These are phyloP conservation scores for Ramazzottius varieornatus DNA, from an alignment of 2,888 invertebrate species.

Conservation along the genomic window DNA sequence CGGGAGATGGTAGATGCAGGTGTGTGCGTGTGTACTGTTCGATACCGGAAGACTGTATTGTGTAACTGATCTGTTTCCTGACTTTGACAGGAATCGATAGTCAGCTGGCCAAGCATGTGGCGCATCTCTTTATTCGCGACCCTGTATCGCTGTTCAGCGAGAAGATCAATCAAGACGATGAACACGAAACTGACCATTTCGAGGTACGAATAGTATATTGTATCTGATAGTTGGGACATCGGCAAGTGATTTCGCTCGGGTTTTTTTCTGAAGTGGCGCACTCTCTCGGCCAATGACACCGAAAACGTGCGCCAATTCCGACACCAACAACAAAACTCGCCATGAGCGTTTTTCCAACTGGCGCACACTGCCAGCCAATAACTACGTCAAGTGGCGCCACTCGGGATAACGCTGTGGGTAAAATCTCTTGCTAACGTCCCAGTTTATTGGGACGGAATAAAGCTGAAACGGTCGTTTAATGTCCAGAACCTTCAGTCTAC, in stretches of 20 bases:
- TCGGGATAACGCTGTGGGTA: too few species aligned
- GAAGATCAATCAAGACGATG: slow-evolving; percentile 72
- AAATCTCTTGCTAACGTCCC: too few species aligned
- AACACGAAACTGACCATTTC: slow-evolving; percentile 85
- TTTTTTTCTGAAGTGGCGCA: too few species aligned
- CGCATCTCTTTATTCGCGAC: slow-evolving; percentile 91
- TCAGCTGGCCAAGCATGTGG: slow-evolving; percentile 71
- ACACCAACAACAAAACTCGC: too few species aligned
- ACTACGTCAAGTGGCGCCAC: too few species aligned
- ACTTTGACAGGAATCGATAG: slow-evolving; percentile 57
- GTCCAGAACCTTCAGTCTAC: slow-evolving; percentile 82
- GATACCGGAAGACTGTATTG: slow-evolving; percentile 3
- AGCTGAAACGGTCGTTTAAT: slow-evolving; percentile 11
- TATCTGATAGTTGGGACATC: neutral
- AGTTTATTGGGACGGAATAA: neutral
- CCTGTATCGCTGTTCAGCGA: slow-evolving; percentile 80
- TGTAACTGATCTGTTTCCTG: slow-evolving; percentile 4
- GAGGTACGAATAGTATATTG: slow-evolving; percentile 35
- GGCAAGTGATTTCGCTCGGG: too few species aligned
- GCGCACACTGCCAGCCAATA: too few species aligned
- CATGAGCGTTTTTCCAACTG: too few species aligned
- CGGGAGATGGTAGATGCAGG: slow-evolving; percentile 50
- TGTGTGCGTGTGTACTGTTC: slow-evolving; percentile 10
- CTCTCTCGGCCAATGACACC: too few species aligned
- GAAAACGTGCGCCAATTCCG: too few species aligned